phyloP scores from a whole-genome alignment of 2,113 vertebrate species.

The Petroica traversi region DNA sequence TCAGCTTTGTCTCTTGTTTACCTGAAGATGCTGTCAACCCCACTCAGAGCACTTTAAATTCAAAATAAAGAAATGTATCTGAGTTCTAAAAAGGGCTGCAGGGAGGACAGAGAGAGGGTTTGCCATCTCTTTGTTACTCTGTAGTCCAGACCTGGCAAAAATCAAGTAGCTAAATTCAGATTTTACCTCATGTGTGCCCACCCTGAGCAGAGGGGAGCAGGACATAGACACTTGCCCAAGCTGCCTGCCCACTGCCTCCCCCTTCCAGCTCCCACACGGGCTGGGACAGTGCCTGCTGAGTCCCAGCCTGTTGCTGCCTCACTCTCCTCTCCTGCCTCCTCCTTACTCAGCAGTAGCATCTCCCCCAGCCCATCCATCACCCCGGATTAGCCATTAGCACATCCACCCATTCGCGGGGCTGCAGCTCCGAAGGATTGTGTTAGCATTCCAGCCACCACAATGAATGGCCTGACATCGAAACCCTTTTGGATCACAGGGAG shows the following conservation, averaged over 20 bases:
- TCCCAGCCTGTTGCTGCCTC: conserved; percentile 10
- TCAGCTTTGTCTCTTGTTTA: neutral
- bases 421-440: conserved; percentile 66
- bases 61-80: neutral
- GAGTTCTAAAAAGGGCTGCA: neutral
- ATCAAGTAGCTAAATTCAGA: neutral
- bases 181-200: rapidly evolving
- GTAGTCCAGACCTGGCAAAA: neutral
- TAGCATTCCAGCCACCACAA: conserved; percentile 66
- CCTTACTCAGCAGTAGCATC: conserved; percentile 69
- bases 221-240: rapidly evolving
- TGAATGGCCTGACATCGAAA: conserved; percentile 66
- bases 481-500: conserved; percentile 54
- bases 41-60: neutral
- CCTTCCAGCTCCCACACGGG: neutral
- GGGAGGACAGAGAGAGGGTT: neutral
- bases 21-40: neutral
- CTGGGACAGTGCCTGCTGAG: neutral
- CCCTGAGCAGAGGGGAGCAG: neutral
- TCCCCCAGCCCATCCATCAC: conserved; percentile 67
- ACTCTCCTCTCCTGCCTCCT: neutral
- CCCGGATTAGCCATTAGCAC: conserved; percentile 66
- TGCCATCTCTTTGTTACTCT: neutral
- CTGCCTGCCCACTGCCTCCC: neutral
- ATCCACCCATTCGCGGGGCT: conserved; percentile 54